Evolutionary conservation across 2,888 invertebrate species (phyloP).

Genomic region (Polyommatus icarus): DNA sequence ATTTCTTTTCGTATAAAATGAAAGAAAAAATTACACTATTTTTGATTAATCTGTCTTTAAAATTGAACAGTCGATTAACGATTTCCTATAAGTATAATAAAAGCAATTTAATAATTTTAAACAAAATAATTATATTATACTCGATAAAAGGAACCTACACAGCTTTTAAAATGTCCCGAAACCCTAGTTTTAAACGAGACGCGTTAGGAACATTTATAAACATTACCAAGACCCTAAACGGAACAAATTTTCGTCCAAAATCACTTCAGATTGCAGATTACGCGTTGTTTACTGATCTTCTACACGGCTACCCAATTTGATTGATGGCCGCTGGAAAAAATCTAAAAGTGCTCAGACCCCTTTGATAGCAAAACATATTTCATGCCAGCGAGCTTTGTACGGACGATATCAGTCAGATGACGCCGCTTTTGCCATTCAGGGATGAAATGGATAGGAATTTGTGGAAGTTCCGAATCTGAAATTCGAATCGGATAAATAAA

Average conservation of each 20-base stretch:
- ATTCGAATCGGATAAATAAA: conserved; percentile 36
- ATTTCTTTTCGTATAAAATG: no score
- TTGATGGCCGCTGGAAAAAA: conserved; percentile 44
- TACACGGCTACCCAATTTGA: conserved; percentile 43
- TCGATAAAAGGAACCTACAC: not conserved
- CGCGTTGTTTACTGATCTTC: conserved; percentile 45
- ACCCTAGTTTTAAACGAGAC: not conserved
- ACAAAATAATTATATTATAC: no score
- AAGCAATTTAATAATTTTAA: no score
- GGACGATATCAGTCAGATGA: conserved; percentile 49
- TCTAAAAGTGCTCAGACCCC: conserved; percentile 42
- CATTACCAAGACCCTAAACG: not conserved
- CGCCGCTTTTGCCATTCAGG: conserved; percentile 47
- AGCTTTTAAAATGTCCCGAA: not conserved
- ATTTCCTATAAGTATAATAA: no score
- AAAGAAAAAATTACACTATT: no score
- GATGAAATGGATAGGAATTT: conserved; percentile 47
- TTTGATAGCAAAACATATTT: conserved; percentile 68
- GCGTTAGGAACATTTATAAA: not conserved
- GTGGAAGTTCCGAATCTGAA: conserved; percentile 45
- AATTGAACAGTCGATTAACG: no score
- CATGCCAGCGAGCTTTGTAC: conserved; percentile 57
- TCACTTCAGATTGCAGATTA: conserved; percentile 45
- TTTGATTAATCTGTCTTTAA: no score
- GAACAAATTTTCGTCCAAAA: conserved; percentile 36